Evolutionary conservation across 2,113 vertebrate species (phyloP).

Genomic region (Paradoxurus hermaphroditus): DNA sequence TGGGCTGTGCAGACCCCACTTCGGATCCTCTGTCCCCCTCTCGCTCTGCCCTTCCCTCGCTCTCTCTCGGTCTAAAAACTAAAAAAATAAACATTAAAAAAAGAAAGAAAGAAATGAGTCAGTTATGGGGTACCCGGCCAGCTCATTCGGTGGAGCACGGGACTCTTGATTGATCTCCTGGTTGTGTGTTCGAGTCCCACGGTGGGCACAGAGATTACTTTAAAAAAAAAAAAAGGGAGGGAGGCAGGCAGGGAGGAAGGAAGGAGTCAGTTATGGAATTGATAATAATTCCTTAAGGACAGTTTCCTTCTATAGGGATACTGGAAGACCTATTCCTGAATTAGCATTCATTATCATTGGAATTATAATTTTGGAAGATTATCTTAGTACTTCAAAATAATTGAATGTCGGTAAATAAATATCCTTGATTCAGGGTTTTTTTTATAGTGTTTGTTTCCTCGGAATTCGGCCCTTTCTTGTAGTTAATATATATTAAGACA

Average conservation of each 20-base stretch:
- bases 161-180: neutral
- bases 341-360: neutral
- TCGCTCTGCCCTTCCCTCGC: no score
- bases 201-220: neutral
- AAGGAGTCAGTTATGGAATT: neutral
- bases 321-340: neutral
- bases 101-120: no score
- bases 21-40: no score
- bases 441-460: neutral
- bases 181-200: neutral
- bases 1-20: no score
- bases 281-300: neutral
- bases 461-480: neutral
- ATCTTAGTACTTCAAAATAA: neutral
- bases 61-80: no score
- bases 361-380: neutral
- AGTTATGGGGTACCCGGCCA: neutral
- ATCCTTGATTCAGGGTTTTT: neutral
- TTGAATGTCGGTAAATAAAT: neutral
- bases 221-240: neutral
- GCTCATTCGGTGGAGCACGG: neutral
- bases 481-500: neutral
- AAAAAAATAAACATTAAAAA: no score
- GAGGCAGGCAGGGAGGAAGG: neutral
- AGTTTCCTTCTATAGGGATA: neutral